phyloP scores from a whole-genome alignment of 2,888 invertebrate genomes.

The Agrotis exclamationis region DNA sequence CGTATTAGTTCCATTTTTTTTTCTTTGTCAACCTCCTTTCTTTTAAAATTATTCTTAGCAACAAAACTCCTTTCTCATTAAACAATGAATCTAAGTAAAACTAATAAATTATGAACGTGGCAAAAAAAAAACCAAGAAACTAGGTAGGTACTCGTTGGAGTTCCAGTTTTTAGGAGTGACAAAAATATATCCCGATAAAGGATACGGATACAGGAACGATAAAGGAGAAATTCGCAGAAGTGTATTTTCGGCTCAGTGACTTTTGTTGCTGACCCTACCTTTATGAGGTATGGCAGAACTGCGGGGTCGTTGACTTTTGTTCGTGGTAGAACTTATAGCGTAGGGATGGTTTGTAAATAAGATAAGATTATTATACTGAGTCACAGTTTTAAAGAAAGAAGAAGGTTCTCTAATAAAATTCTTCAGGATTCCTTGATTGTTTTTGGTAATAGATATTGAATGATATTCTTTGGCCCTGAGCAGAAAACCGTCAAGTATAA shows the following conservation, averaged over 20 bases:
- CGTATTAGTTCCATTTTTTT: too few species aligned
- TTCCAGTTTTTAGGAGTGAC: neutral
- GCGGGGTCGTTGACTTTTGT: conserved; percentile 39
- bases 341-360: conserved; percentile 20
- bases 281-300: conserved; percentile 46
- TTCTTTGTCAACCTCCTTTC: too few species aligned
- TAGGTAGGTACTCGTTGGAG: neutral
- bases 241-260: neutral
- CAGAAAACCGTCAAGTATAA: neutral
- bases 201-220: neutral
- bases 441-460: neutral
- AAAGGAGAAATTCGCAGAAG: conserved; percentile 1
- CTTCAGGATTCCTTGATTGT: neutral
- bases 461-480: neutral
- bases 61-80: too few species aligned
- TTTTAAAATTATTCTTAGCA: too few species aligned
- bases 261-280: conserved; percentile 28
- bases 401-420: neutral
- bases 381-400: neutral
- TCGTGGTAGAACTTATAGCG: conserved; percentile 7
- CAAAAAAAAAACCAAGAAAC: too few species aligned
- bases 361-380: conserved; percentile 9
- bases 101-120: too few species aligned
- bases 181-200: neutral
- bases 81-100: too few species aligned